Conservation (phyloP, 2,113 vertebrate species). For the Notiomystis cincta region DNA sequence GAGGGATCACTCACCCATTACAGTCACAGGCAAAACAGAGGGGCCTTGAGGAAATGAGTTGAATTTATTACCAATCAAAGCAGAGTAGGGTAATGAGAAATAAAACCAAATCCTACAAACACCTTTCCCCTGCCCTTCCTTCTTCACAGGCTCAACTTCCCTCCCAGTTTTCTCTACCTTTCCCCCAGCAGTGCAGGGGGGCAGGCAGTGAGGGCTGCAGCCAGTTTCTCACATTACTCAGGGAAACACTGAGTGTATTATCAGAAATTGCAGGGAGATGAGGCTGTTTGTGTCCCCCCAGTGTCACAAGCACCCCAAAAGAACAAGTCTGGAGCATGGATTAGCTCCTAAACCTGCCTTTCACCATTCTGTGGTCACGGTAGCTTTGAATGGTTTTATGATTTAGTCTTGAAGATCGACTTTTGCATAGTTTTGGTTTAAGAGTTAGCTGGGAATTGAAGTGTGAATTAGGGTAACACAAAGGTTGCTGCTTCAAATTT, state of each 20-base stretch:
- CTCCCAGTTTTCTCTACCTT: background rate
- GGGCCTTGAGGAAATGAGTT: background rate
- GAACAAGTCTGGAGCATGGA: background rate
- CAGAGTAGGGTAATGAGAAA: background rate
- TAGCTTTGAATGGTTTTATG: background rate
- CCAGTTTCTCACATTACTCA: background rate
- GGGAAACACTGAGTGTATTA: background rate
- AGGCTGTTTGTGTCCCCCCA: background rate
- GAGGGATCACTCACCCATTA: background rate
- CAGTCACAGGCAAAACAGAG: fast-evolving
- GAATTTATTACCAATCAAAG: background rate
- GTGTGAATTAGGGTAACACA: background rate
- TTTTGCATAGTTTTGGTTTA: background rate
- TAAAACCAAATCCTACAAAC: background rate
- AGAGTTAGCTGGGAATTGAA: background rate
- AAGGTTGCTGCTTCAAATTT: background rate
- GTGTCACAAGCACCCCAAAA: background rate
- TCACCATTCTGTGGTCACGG: background rate
- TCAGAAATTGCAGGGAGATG: background rate
- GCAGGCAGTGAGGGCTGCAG: background rate
- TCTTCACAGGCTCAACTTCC: background rate
- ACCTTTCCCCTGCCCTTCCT: background rate
- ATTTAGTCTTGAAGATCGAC: background rate
- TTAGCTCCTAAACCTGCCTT: background rate
- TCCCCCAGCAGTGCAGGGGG: background rate